Percentiles rank a stretch among this genome's conserved stretches.
phyloP scores from a whole-genome alignment of 2,888 invertebrate species.

The Cactoblastis cactorum region DNA sequence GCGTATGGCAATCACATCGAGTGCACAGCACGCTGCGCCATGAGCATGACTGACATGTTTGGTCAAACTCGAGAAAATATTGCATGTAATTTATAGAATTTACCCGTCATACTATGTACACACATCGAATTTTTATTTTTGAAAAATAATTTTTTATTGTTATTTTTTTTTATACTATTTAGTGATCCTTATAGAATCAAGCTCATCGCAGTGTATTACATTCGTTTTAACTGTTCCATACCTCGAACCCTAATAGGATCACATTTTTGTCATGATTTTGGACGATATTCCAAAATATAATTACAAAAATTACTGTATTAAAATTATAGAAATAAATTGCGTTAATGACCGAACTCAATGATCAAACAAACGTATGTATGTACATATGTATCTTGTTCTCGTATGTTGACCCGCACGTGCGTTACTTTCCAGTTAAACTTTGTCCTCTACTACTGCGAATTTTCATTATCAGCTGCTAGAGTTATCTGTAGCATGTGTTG shows the following conservation, averaged over 20 bases:
- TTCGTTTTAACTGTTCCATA: too few species aligned
- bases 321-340: background rate
- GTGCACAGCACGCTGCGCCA: too few species aligned
- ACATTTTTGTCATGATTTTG: too few species aligned
- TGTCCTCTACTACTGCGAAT: slow-evolving; percentile 1
- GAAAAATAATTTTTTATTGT: too few species aligned
- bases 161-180: too few species aligned
- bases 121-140: background rate
- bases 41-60: background rate
- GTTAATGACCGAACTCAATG: slow-evolving; percentile 1
- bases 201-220: too few species aligned
- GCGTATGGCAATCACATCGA: background rate
- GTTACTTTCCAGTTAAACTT: slow-evolving; percentile 5
- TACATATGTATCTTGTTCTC: slow-evolving; percentile 3
- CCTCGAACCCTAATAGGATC: too few species aligned
- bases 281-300: too few species aligned
- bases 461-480: background rate
- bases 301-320: too few species aligned
- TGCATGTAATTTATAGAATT: background rate
- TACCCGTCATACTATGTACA: too few species aligned
- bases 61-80: background rate
- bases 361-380: slow-evolving; percentile 13
- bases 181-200: too few species aligned
- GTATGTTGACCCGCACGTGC: background rate
- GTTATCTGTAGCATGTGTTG: background rate